These are phyloP conservation scores for Panagrolaimus sp. DNA, from an alignment of 1,140 invertebrate species.

Conservation along the genomic window DNA sequence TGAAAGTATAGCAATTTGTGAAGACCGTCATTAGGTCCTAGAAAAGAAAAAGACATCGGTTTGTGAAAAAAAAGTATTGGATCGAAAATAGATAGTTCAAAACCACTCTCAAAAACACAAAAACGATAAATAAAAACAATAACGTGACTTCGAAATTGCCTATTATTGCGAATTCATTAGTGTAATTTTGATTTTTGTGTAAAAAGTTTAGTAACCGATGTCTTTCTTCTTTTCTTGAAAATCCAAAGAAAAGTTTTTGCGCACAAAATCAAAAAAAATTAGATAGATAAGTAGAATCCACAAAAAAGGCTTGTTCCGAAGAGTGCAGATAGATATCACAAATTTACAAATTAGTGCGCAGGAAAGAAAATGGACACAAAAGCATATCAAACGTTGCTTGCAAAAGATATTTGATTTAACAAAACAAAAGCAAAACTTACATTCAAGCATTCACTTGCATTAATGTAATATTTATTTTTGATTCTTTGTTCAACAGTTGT, in stretches of 20 bases:
- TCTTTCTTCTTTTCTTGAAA: slow-evolving; percentile 69
- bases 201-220: background rate
- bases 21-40: slow-evolving; percentile 96
- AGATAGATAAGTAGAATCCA: background rate
- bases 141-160: slow-evolving; percentile 2
- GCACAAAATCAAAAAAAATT: slow-evolving; percentile 84
- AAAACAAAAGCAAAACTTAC: slow-evolving; percentile 35
- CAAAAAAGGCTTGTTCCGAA: background rate
- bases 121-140: slow-evolving; percentile 24
- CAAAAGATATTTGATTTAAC: background rate
- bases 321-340: background rate
- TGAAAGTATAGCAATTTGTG: slow-evolving; percentile 96
- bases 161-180: background rate
- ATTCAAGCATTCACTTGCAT: slow-evolving; percentile 88
- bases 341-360: background rate
- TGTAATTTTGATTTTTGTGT: slow-evolving; percentile 32
- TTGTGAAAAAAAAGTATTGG: slow-evolving; percentile 25
- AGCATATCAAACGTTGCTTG: background rate
- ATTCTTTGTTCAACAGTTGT: slow-evolving; percentile 94
- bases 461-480: slow-evolving; percentile 93
- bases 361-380: background rate
- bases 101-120: slow-evolving; percentile 20
- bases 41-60: slow-evolving; percentile 25
- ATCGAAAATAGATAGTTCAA: background rate
- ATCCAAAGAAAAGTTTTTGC: background rate